Evolutionary conservation across 2,113 vertebrate species (phyloP), one percentile per base, ranked within the genome.

Genomic region (Piliocolobus tephrosceles): DNA sequence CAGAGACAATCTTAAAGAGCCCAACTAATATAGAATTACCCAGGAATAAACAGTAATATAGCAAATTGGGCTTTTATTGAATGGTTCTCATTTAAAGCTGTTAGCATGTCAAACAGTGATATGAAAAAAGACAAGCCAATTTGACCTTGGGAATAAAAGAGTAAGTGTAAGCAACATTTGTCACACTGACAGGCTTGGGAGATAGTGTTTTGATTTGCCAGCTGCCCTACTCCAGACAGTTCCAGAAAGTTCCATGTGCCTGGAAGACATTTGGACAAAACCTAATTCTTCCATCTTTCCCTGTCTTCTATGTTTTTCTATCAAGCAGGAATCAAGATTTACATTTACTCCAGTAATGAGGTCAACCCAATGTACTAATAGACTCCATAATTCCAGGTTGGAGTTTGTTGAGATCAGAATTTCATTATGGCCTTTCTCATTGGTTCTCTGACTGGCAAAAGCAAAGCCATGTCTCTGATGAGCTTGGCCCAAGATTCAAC

Each of bases 101-200:
- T 97, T 96, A 97, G 97, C 90, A 96, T 47, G 78, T 97, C 96
- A 96, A 97, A 97, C 84, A 98, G 88, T 76, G 76, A 96, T 96
- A 96, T 92, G 40, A 94, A 94, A 97, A 61, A 94, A 95, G 93
- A 90, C 95, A 97, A 32, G 76, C 84, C 96, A 98, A 90, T 97
- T 61, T 98, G 97, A 98, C 96, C 97, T 97, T 95, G 96, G 92
- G 92, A 98, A 98, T 93, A 97, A 97, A 97, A 95, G 88, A 97
- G 68, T 91, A 94, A 95, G 90, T 88, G 95, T 88, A 98, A 97
- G 97, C 97, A 96, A 85, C 90, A 98, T 97, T 83, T 96, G 82
- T 97, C 96, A 97, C 92, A 88, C 95, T 97, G 96, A 97, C 96
- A 97, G 90, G 82, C 96, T 95, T 88, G 92, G 97, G 92, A 98